Evolutionary conservation across 2,113 vertebrate species (phyloP).

Genomic region (Chunga burmeisteri): DNA sequence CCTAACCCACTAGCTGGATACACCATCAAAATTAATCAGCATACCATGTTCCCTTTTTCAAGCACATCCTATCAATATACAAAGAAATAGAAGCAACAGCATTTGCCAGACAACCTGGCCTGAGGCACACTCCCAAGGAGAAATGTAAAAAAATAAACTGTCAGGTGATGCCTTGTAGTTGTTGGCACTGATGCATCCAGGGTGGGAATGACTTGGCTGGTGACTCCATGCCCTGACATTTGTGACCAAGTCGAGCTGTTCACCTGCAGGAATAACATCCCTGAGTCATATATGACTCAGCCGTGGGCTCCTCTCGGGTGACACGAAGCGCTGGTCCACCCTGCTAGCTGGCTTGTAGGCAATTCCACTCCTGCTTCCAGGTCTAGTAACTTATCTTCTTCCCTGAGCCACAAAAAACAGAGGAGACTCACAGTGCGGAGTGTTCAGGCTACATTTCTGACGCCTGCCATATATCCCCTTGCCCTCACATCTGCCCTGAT

Average conservation of each 20-base stretch:
- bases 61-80: neutral
- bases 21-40: neutral
- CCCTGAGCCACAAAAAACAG: neutral
- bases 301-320: accelerated
- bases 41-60: neutral
- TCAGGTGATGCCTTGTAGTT: neutral
- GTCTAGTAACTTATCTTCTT: neutral
- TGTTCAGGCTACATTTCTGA: neutral
- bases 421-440: neutral
- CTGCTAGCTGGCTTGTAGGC: neutral
- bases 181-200: neutral
- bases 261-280: neutral
- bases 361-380: neutral
- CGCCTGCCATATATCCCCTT: neutral
- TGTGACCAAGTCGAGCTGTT: neutral
- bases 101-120: neutral
- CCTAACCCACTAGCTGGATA: neutral
- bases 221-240: neutral
- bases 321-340: neutral
- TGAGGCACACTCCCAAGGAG: neutral
- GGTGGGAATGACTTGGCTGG: neutral
- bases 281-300: neutral
- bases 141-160: neutral
- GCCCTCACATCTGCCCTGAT: neutral
- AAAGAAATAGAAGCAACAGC: neutral